Evolutionary conservation across 1,140 invertebrate species (phyloP).

Genomic region (Drosophila nebulosa): DNA sequence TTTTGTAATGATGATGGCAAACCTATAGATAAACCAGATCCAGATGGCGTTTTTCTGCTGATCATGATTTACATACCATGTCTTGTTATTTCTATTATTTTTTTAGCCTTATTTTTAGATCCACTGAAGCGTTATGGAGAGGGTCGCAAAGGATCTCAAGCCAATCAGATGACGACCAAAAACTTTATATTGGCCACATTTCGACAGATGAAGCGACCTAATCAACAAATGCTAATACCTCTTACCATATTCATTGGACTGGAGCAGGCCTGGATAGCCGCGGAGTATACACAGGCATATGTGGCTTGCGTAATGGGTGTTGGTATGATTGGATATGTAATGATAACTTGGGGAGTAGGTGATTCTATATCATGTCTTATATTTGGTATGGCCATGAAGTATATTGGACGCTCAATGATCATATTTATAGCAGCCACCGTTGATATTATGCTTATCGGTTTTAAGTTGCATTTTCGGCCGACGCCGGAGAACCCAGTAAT

Average conservation of each 20-base stretch:
- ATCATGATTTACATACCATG: conserved; percentile 15
- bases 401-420: conserved; percentile 6
- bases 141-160: neutral
- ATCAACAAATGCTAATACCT: conserved; percentile 15
- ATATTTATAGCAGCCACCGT: conserved; percentile 9
- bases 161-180: neutral
- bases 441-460: neutral
- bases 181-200: neutral
- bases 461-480: conserved; percentile 6
- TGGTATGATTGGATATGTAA: conserved; percentile 4
- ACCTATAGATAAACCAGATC: neutral
- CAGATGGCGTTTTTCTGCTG: neutral
- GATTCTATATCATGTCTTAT: conserved; percentile 7
- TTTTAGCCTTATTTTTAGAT: conserved; percentile 1
- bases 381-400: conserved; percentile 15
- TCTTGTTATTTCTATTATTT: neutral
- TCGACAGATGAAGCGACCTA: conserved; percentile 3
- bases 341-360: conserved; percentile 10
- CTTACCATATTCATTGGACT: conserved; percentile 12
- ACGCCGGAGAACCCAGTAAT: neutral
- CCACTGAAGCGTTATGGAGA: conserved; percentile 15
- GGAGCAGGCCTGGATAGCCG: conserved; percentile 15
- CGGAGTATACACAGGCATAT: conserved; percentile 7
- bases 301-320: conserved; percentile 13
- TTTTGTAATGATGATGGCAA: neutral